Base-by-base conservation (phyloP, 2,888 invertebrate genomes). In the Eretmocerus hayati region DNA sequence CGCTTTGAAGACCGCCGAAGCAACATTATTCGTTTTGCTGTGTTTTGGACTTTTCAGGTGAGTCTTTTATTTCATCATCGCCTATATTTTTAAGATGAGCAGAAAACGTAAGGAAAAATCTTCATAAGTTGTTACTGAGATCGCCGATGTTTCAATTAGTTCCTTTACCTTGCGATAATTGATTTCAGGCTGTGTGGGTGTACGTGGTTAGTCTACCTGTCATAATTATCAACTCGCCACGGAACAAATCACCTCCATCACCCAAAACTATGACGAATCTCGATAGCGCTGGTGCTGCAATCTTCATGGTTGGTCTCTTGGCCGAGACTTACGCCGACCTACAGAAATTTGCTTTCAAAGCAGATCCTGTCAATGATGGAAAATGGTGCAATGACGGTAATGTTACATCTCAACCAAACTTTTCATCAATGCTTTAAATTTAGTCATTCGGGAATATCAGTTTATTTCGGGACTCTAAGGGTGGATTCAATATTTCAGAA, bases 41-140 rank as follows among this genome's bases (percentile, higher is more conserved):
- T 90, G 5, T 93, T 92, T 69, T 94, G 92, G 83, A 89, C 89
- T 0, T 93, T 93, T 71, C 87, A 88, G 79, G 87, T 86, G 73
- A 69, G 58, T 4, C 18, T 5, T n/a, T 21, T 21, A 9, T 13
- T 21, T 15, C 11, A 13, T 38, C 22, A 20, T 20, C 19, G 19
- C 18, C 19, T 8, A 11, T 9, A 2, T 9, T 19, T 5, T 18
- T n/a, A n/a, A n/a, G n/a, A n/a, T n/a, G n/a, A n/a, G n/a, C n/a
- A n/a, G n/a, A n/a, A n/a, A n/a, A n/a, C n/a, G n/a, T n/a, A n/a
- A n/a, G n/a, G n/a, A n/a, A n/a, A n/a, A n/a, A n/a, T n/a, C n/a
- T n/a, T n/a, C n/a, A n/a, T n/a, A n/a, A n/a, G n/a, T n/a, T n/a
- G n/a, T n/a, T n/a, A n/a, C n/a, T n/a, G 26, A 9, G 26, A 26